A percentile compares a stretch with the other conserved stretches of the same genome.
Conservation (phyloP, 1,140 invertebrate genomes). For the Gryon sp. region DNA sequence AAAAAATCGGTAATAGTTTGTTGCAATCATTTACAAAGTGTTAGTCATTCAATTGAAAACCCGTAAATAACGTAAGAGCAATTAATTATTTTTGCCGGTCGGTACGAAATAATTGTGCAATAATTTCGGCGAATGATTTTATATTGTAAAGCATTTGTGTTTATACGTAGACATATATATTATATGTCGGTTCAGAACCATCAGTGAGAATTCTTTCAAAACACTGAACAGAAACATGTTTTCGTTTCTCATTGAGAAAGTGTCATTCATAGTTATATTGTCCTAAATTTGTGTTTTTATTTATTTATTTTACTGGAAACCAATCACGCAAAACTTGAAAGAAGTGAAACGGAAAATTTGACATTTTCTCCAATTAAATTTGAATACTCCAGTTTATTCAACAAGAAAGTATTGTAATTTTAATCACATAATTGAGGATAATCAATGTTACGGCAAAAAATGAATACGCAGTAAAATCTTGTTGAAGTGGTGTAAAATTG, state of each 20-base stretch:
- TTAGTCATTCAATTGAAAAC: constrained; percentile 31
- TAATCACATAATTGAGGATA: too few species aligned
- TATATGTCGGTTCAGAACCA: constrained; percentile 14
- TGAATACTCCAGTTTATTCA: not conserved
- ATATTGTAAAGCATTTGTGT: constrained; percentile 6
- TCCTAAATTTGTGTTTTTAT: constrained; percentile 9
- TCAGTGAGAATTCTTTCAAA: constrained; percentile 38
- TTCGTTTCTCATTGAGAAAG: constrained; percentile 42
- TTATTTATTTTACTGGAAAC: constrained; percentile 1
- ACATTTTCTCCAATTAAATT: constrained; percentile 2
- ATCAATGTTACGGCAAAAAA: too few species aligned
- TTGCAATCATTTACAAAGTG: constrained; percentile 10
- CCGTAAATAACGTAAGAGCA: constrained; percentile 22
- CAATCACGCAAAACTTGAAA: constrained; percentile 12
- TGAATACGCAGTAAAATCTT: too few species aligned
- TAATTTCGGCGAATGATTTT: constrained; percentile 33
- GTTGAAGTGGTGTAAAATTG: too few species aligned
- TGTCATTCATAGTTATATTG: constrained; percentile 39
- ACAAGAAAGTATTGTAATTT: too few species aligned
- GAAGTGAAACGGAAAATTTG: not conserved
- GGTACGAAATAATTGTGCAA: constrained; percentile 28
- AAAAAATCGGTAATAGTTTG: not conserved
- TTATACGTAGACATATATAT: too few species aligned
- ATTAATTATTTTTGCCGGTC: constrained; percentile 19
- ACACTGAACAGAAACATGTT: not conserved